Conservation (phyloP, 2,888 invertebrate genomes). For the Ashinkailepas kermadecensis region DNA sequence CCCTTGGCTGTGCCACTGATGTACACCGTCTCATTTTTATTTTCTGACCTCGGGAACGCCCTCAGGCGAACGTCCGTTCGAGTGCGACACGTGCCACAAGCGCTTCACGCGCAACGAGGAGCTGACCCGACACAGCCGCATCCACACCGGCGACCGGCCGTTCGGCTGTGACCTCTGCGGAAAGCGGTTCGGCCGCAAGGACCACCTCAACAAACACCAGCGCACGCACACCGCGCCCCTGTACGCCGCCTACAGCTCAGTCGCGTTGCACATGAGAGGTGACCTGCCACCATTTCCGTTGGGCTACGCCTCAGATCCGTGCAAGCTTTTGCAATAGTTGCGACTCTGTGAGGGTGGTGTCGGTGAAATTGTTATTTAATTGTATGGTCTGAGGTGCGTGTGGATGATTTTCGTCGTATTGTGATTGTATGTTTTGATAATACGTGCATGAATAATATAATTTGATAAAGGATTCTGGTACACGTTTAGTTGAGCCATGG, state of each 20-base stretch:
- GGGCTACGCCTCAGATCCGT: not conserved
- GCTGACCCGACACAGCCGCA: slow-evolving; percentile 69
- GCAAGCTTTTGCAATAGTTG: not conserved
- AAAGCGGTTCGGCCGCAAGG: slow-evolving; percentile 68
- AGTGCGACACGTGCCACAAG: slow-evolving; percentile 81
- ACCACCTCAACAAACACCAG: slow-evolving; percentile 62
- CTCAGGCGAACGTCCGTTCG: slow-evolving; percentile 74
- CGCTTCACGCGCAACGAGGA: slow-evolving; percentile 88
- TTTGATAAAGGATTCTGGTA: too few relatives aligned
- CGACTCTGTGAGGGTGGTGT: not conserved
- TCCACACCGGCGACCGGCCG: slow-evolving; percentile 67
- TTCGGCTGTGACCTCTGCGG: slow-evolving; percentile 69
- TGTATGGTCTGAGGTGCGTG: not conserved
- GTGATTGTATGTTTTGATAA: not conserved
- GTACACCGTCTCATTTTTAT: too few relatives aligned
- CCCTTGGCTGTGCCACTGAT: too few relatives aligned
- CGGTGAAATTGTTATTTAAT: not conserved
- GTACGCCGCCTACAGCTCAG: not conserved
- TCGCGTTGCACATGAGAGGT: not conserved
- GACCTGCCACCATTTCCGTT: not conserved
- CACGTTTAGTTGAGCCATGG: too few relatives aligned
- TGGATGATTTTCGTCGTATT: not conserved
- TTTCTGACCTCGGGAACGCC: slow-evolving; percentile 22
- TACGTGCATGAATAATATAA: too few relatives aligned
- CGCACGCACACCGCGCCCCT: slow-evolving; percentile 28